Percentiles rank a stretch among this genome's conserved stretches.
Evolutionary conservation across 2,888 invertebrate species (phyloP).

Genomic region (Catocala sponsa): DNA sequence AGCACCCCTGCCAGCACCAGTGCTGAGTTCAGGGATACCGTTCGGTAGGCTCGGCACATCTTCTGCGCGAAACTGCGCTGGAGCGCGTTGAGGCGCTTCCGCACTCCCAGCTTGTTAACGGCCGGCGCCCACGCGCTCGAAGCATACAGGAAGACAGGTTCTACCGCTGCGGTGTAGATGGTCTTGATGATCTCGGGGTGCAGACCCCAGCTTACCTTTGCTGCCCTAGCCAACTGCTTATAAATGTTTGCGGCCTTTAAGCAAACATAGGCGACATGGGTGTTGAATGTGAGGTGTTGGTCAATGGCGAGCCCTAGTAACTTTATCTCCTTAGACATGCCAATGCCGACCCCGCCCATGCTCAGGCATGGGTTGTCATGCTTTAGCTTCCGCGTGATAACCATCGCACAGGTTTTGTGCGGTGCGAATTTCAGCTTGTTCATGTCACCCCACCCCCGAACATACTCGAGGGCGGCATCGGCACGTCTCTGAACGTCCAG

Average conservation of each 20-base stretch:
- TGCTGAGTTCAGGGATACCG: too few relatives aligned
- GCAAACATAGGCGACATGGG: not conserved
- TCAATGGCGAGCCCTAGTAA: too few relatives aligned
- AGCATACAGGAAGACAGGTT: not conserved
- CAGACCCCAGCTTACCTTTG: constrained; percentile 13
- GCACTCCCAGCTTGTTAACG: not conserved
- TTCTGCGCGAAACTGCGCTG: constrained; percentile 12
- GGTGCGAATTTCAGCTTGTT: constrained; percentile 4
- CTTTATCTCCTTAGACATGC: not conserved
- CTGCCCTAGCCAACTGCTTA: constrained; percentile 9
- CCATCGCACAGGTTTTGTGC: constrained; percentile 7
- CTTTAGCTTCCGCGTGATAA: not conserved
- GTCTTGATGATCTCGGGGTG: constrained; percentile 1
- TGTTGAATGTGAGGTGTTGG: too few relatives aligned
- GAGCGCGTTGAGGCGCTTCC: not conserved
- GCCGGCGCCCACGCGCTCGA: not conserved
- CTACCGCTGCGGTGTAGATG: not conserved
- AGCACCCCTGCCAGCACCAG: too few relatives aligned
- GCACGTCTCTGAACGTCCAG: not conserved
- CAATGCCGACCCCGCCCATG: constrained; percentile 4
- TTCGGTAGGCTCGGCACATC: constrained; percentile 12
- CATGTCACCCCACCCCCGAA: constrained; percentile 17
- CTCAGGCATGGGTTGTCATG: constrained; percentile 7
- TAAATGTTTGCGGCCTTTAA: constrained; percentile 8
- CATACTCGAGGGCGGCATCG: constrained; percentile 18